Conservation (phyloP, 1,140 invertebrate genomes). For the Agrypnia vestita region DNA sequence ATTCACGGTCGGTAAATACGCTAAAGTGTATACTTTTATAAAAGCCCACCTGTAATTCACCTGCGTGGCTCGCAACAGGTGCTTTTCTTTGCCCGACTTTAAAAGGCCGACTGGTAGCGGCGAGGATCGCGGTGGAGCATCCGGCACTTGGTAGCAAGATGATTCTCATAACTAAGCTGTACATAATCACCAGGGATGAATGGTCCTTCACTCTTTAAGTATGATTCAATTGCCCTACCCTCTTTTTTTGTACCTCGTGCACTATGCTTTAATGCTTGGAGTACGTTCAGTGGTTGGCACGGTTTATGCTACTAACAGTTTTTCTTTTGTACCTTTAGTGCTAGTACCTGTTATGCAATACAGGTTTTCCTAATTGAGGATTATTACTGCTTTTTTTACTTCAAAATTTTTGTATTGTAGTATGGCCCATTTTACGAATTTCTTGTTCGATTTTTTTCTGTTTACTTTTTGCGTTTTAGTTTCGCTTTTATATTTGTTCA, state of each 20-base stretch:
- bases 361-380: slow-evolving; percentile 5
- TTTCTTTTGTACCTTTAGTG: background rate
- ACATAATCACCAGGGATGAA: background rate
- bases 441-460: background rate
- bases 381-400: slow-evolving; percentile 23
- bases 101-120: background rate
- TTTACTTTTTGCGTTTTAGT: background rate
- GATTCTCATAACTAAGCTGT: background rate
- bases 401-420: slow-evolving; percentile 5
- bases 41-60: slow-evolving; percentile 39
- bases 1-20: slow-evolving; percentile 24
- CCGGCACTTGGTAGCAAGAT: slow-evolving; percentile 8
- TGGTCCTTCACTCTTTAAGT: background rate
- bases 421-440: background rate
- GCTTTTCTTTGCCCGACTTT: slow-evolving; percentile 29
- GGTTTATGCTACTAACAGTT: slow-evolving; percentile 14
- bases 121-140: background rate
- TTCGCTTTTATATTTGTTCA: too few species aligned
- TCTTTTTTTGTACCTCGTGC: background rate
- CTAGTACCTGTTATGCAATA: slow-evolving; percentile 13
- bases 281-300: slow-evolving; percentile 8
- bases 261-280: slow-evolving; percentile 1
- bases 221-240: background rate
- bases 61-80: slow-evolving; percentile 32
- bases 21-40: slow-evolving; percentile 37